Base-by-base conservation (phyloP, 64 coral and sea anemone genomes). In the Dendronephthya gigantea region DNA sequence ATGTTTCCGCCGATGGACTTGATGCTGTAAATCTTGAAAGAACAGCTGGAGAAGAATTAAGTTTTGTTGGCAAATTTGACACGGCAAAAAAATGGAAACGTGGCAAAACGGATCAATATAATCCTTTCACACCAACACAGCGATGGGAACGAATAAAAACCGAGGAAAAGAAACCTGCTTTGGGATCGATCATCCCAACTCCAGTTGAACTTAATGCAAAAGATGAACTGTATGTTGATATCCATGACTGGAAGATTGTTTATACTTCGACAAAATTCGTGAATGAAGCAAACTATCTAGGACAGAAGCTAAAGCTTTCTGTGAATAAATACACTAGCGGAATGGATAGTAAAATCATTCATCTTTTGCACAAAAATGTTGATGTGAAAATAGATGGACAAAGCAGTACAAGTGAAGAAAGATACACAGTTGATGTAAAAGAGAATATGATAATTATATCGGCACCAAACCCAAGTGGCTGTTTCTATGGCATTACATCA, bases 31-130 rank as follows among this genome's bases (percentile, higher is more conserved):
- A 68, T 29, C 83, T 94, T 45, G 13, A 36, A 37, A 91, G 82
- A 41, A 94, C 92, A 1, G 7, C 40, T 34, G 92, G 89, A 41
- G 89, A 94, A 37, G 56, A 50, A n/a, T 49, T 94, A 37, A 40
- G 56, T 1, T 94, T 94, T 81, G 92, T 94, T 68, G 89, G 89
- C 5, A 29, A 82, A 11, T 94, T 94, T 88, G 79, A 88, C 29
- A 91, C 89, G 3, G 68, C 84, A 0, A 55, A 50, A 12, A 90
- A 94, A 75, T 94, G 92, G 92, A 94, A 94, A 45, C 89, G 89
- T 11, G 88, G 37, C 17, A 29, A 48, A 27, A 23, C 22, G 0
- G 92, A 94, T 52, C 41, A 0, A 1, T 91, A 89, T 27, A 47
- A 94, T 48, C 92, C 92, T 2, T 89, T 82, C 28, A 89, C 86